Base-by-base conservation (phyloP, 2,888 invertebrate species). In the Pseudeuparius sepicola region DNA sequence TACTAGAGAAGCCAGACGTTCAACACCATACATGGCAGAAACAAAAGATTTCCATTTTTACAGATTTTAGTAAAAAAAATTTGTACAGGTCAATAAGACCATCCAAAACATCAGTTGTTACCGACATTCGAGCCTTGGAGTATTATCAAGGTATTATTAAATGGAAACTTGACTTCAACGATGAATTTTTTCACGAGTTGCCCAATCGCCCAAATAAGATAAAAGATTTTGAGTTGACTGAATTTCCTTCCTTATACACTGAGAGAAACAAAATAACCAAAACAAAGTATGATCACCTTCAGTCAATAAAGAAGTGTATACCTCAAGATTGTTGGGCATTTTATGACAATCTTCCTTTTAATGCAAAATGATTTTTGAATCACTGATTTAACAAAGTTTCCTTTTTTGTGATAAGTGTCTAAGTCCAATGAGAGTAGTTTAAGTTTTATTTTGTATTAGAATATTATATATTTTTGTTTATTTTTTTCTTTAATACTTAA, bases 31-130 rank as follows among this genome's bases (percentile, higher is more conserved):
- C 26, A 11, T 11, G 17, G 39, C 32, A 27, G 34, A 36, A 29
- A 34, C 28, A 9, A 24, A 16, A 29, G 38, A 41, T 14, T 36
- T 29, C 14, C 13, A 31, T 28, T 41, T 41, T 32, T 40, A 36
- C 28, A 23, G 15, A 37, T 26, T 39, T 23, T 23, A 28, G 30
- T n/a, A 24, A 17, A 14, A 42, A 34, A 24, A 20, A 30, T 31
- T 23, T 39, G 29, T 42, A 36, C 27, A 27, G 31, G 11, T 37
- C 34, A 7, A 36, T 34, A 16, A 34, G 31, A 30, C 40, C 32
- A n/a, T n/a, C n/a, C n/a, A n/a, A n/a, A n/a, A n/a, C n/a, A n/a
- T n/a, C n/a, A n/a, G n/a, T 16, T n/a, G 24, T 31, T 5, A 31
- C 31, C 3, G 23, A 31, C 7, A 31, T 31, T 31, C 4, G 31